These are phyloP conservation scores for Sarcoramphus papa DNA, from an alignment of 2,797 vertebrate species.

Conservation along the genomic window DNA sequence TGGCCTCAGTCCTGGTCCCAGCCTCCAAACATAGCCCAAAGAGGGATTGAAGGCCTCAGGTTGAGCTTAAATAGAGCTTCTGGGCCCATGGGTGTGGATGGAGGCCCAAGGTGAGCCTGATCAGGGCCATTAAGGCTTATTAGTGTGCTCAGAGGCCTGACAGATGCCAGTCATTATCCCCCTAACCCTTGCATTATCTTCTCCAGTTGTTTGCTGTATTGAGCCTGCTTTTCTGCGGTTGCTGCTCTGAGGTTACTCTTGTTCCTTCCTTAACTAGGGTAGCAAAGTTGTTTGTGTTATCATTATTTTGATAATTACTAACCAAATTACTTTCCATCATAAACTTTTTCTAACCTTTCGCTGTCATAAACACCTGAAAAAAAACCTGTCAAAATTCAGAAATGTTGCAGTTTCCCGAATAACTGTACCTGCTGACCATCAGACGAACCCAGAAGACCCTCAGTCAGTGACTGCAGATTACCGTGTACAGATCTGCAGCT, in stretches of 20 bases:
- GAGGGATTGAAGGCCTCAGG: background rate
- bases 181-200: background rate
- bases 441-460: background rate
- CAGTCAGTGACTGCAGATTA: background rate
- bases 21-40: background rate
- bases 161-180: background rate
- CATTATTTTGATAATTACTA: background rate
- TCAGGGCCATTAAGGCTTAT: background rate
- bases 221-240: background rate
- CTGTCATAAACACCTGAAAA: background rate
- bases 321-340: background rate
- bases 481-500: background rate
- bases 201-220: background rate
- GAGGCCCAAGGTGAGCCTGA: background rate
- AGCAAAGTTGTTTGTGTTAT: background rate
- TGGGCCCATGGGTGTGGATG: too few species aligned
- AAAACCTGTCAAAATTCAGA: background rate
- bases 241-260: background rate
- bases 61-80: background rate
- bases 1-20: background rate
- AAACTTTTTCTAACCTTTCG: background rate
- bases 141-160: background rate
- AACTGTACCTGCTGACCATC: background rate
- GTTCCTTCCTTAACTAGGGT: background rate
- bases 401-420: background rate